These are phyloP conservation scores for Papilio polytes DNA, from an alignment of 1,140 invertebrate species.

Conservation along the genomic window DNA sequence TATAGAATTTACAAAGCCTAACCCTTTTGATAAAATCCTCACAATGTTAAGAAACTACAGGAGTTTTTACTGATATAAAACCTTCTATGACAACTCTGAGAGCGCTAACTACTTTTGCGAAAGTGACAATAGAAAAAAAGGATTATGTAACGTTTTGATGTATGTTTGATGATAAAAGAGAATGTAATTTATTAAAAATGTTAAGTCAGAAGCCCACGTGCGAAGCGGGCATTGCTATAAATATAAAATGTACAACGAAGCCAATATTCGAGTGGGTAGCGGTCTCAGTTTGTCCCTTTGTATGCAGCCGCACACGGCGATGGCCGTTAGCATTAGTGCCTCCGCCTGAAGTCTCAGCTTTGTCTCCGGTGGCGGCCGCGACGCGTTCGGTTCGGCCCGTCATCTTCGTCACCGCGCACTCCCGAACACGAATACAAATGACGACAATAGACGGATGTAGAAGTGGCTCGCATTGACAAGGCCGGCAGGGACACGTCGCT, in stretches of 20 bases:
- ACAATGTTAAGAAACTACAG: neutral
- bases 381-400: slow-evolving; percentile 57
- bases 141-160: neutral
- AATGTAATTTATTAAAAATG: slow-evolving; percentile 8
- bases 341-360: neutral
- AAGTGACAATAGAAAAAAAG: neutral
- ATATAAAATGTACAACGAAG: slow-evolving; percentile 13
- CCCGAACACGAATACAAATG: slow-evolving; percentile 79
- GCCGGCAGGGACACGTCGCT: slow-evolving; percentile 81
- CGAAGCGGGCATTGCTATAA: neutral
- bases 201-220: slow-evolving; percentile 24
- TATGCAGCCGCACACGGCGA: slow-evolving; percentile 31
- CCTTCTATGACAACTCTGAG: neutral
- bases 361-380: slow-evolving; percentile 23
- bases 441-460: slow-evolving; percentile 82
- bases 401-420: slow-evolving; percentile 70
- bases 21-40: neutral
- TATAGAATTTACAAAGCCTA: neutral
- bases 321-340: slow-evolving; percentile 18
- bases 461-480: slow-evolving; percentile 83
- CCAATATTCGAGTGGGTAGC: slow-evolving; percentile 31
- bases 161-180: too few species aligned
- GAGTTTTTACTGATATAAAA: neutral
- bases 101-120: neutral
- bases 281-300: neutral